Evolutionary conservation across 2,113 vertebrate genomes (phyloP), one percentile per base, ranked within the genome.

Genomic region (Anhinga rufa): DNA sequence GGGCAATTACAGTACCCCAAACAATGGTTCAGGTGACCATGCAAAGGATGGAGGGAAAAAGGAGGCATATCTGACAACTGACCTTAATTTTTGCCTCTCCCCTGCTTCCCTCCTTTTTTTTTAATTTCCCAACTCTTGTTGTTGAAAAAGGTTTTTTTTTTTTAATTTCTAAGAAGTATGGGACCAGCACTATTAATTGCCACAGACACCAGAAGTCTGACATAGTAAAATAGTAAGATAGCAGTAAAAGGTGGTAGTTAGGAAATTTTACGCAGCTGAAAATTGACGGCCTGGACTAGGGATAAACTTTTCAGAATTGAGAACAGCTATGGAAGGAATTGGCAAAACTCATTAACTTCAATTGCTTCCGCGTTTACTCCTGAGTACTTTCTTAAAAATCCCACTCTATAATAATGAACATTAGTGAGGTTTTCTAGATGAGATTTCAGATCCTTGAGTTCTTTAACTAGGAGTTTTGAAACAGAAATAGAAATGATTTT

Each of bases 71-170:
- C 21, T 83, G 44, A 61, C 16, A 60, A 17, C 3, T 51, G 38
- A 46, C 31, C 40, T 92, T 72, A 21, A 21, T n/a, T 87, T 82
- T 79, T 71, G 7, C 9, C 36, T 71, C 12, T 13, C 9, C 3
- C 3, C 6, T 38, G 1, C 11, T 70, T 58, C 15, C 14, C 2
- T 2, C 2, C 2, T n/a, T 42, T 57, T 34, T 57, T n/a, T 34
- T 34, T 6, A 4, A 26, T 89, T 64, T 81, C 28, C 52, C 24
- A 64, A 15, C 24, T 61, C 21, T 69, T 61, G 17, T 17, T 66
- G 19, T 46, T 69, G 29, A 31, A 71, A 51, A 31, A 10, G 9
- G 5, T 4, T 29, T 44, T 11, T 4, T 29, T 44, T 11, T 40
- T 88, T 48, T 36, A 26, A 51, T 87, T 79, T 42, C 84, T 58